These are phyloP conservation scores for Cactoblastis cactorum DNA, from an alignment of 2,888 invertebrate genomes.

Conservation along the genomic window DNA sequence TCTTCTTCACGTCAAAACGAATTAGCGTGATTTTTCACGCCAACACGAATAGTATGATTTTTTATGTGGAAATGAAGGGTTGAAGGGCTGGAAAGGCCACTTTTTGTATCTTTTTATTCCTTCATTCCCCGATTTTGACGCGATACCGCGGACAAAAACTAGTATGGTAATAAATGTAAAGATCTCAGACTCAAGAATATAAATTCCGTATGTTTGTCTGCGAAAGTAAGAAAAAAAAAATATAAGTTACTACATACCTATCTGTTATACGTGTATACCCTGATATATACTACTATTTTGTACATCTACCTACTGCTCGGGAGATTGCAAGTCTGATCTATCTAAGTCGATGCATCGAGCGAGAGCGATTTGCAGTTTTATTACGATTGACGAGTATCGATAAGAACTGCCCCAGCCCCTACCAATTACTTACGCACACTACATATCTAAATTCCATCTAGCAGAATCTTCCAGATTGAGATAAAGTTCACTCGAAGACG, in stretches of 20 bases:
- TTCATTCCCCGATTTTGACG: no score
- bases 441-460: constrained; percentile 13
- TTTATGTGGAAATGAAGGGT: no score
- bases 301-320: not conserved
- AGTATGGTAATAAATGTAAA: no score
- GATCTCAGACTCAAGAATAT: no score
- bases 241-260: not conserved
- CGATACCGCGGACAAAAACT: no score
- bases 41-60: no score
- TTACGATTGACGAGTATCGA: constrained; percentile 67
- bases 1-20: no score
- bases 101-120: no score
- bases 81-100: no score
- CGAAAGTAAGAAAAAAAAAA: not conserved
- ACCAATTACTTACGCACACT: constrained; percentile 65
- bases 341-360: constrained; percentile 30
- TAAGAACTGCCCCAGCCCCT: constrained; percentile 55
- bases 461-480: constrained; percentile 25
- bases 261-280: not conserved
- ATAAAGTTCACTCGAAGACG: constrained; percentile 34
- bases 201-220: no score
- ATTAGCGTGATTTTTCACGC: no score
- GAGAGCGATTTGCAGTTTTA: constrained; percentile 60
- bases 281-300: constrained; percentile 7
- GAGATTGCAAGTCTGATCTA: constrained; percentile 4